A percentile compares a stretch with the other conserved stretches of the same genome.
These are phyloP conservation scores for Aleiodes sp. DNA, from an alignment of 1,140 invertebrate genomes.

Conservation along the genomic window DNA sequence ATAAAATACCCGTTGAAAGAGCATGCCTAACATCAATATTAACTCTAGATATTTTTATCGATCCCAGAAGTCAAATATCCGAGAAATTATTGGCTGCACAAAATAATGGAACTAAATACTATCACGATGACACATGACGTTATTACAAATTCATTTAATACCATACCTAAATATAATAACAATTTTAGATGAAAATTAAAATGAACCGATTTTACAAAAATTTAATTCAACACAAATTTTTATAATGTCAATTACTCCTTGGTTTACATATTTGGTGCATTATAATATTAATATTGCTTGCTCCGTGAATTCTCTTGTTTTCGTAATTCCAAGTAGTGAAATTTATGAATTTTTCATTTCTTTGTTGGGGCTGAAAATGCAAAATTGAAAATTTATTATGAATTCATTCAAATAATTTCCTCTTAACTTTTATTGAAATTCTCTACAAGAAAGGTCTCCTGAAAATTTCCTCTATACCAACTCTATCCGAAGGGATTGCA, in stretches of 20 bases:
- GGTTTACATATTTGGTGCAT: constrained; percentile 5
- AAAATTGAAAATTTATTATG: not conserved
- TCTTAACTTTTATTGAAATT: not conserved
- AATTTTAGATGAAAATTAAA: not conserved
- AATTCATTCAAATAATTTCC: not conserved
- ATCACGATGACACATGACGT: not conserved
- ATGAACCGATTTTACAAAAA: not conserved
- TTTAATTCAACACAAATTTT: not conserved
- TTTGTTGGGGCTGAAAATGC: not conserved
- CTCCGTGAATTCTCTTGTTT: too few relatives aligned
- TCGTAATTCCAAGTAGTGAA: too few relatives aligned
- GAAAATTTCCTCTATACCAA: too few relatives aligned
- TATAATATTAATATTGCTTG: not conserved
- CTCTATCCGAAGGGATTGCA: too few relatives aligned
- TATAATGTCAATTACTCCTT: not conserved
- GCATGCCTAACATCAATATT: not conserved
- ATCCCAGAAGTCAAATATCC: not conserved
- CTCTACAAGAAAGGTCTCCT: too few relatives aligned
- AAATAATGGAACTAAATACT: not conserved
- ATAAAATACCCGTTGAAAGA: not conserved
- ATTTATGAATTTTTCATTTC: not conserved
- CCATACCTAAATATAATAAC: not conserved
- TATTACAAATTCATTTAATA: not conserved
- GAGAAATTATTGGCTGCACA: not conserved
- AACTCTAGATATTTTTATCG: not conserved